Evolutionary conservation across 2,888 invertebrate species (phyloP), one percentile per base, ranked within the genome.

Genomic region (Trileptium ribeirensis): DNA sequence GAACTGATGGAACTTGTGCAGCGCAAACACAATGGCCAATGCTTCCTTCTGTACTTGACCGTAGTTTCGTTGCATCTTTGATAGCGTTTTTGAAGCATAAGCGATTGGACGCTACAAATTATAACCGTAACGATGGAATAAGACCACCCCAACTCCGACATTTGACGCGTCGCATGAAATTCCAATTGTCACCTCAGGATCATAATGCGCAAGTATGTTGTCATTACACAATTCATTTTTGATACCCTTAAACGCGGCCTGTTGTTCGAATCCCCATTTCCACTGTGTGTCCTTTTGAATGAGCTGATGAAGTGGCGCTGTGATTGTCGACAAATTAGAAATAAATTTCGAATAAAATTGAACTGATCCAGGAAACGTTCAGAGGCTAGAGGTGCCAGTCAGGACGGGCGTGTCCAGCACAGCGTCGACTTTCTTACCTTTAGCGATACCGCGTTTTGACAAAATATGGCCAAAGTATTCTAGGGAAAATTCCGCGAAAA

Each of bases 1-100:
- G 80, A 84, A 85, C 78, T 85, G 83, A 70, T 85, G 83, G 70
- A 85, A 84, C 74, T 83, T 84, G 33, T 84, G 84, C 15, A 86
- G 81, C 33, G 82, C 83, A 64, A 83, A 84, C 1, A 85, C 81
- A 8, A 85, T 74, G 2, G 83, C 79, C 33, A 86, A 64, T 29
- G 77, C 84, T 80, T 86, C 86, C 80, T 83, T 85, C 8, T 85
- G 84, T 1, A 85, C 82, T 51, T 85, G 84, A 3, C 83, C 79
- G 78, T 85, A 85, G 31, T 79, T 81, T 78, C 82, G 82, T 67
- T 85, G 85, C 1, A 82, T 81, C 8, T 36, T 80, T 24, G 78
- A 83, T n/a, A 85, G 67, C 15, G 82, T 82, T 33, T 85, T 78
- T 34, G 85, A 85, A 0, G 84, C 84, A 74, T 82, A 85, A 31